phyloP scores from a whole-genome alignment of 2,797 vertebrate species.

The Aphelocoma californica region DNA sequence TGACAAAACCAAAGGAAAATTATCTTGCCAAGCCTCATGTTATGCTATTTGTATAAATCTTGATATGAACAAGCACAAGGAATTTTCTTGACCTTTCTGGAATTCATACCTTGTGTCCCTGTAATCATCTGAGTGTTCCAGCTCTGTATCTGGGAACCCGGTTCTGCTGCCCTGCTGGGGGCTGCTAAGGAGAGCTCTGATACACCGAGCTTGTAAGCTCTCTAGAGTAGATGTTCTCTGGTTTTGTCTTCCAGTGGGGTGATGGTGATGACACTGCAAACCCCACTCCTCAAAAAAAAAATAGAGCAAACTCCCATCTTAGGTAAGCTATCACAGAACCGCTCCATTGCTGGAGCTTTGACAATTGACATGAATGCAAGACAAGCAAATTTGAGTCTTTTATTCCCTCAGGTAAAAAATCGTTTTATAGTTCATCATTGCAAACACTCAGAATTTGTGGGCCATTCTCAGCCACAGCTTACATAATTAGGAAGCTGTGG shows the following conservation, averaged over 20 bases:
- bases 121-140: neutral
- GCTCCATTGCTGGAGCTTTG: neutral
- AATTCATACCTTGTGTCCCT: slow-evolving; percentile 30
- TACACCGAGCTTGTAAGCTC: neutral
- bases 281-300: neutral
- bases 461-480: neutral
- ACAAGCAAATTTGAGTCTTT: neutral
- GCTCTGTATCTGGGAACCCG: neutral
- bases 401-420: neutral
- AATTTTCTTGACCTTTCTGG: slow-evolving; percentile 48
- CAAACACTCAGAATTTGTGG: neutral
- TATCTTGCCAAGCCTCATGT: neutral
- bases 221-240: neutral
- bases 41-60: slow-evolving; percentile 39
- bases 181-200: neutral
- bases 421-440: neutral
- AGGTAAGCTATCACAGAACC: neutral
- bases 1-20: slow-evolving; percentile 44
- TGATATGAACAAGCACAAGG: slow-evolving; percentile 32
- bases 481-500: neutral
- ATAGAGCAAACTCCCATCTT: neutral
- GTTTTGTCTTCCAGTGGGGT: neutral
- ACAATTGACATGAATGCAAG: neutral
- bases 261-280: neutral
- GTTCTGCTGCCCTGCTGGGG: neutral